A percentile compares a stretch with the other conserved stretches of the same genome.
These are phyloP conservation scores for Rhorus exstirpatorius DNA, from an alignment of 2,888 invertebrate species.

Conservation along the genomic window DNA sequence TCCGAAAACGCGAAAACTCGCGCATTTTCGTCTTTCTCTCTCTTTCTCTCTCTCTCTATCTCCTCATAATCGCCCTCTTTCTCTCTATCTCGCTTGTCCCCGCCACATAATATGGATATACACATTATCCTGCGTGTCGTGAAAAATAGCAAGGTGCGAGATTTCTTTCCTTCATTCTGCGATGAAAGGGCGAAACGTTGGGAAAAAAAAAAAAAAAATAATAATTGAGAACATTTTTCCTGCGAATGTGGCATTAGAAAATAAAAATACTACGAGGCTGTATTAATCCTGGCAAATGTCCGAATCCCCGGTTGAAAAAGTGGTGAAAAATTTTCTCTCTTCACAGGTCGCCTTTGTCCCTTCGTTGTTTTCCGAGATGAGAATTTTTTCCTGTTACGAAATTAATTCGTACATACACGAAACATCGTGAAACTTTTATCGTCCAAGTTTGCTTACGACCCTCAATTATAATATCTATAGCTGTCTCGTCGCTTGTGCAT, in stretches of 20 bases:
- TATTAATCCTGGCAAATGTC: not conserved
- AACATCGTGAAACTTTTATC: constrained; percentile 7
- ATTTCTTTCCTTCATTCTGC: constrained; percentile 45
- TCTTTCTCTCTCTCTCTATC: constrained; percentile 24
- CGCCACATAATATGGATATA: constrained; percentile 29
- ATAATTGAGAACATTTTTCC: constrained; percentile 33
- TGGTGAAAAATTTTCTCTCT: not conserved
- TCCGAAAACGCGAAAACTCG: constrained; percentile 35
- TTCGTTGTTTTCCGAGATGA: not conserved
- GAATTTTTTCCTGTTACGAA: not conserved
- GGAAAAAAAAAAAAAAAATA: constrained; percentile 24
- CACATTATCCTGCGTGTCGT: constrained; percentile 17
- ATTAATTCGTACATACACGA: constrained; percentile 3
- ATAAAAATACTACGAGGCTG: not conserved
- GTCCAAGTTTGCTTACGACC: constrained; percentile 1
- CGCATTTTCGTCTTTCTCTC: constrained; percentile 50
- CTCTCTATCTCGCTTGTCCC: constrained; percentile 27
- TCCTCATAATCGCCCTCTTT: not conserved
- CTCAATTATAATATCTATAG: not conserved
- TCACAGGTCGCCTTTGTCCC: not conserved
- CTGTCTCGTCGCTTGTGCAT: constrained; percentile 21
- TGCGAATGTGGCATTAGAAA: not conserved
- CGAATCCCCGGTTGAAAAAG: not conserved
- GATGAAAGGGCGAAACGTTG: not conserved
- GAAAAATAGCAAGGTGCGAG: constrained; percentile 18